Evolutionary conservation across 1,140 invertebrate species (phyloP), one percentile per base, ranked within the genome.

Genomic region (Luehdorfia chinensis): DNA sequence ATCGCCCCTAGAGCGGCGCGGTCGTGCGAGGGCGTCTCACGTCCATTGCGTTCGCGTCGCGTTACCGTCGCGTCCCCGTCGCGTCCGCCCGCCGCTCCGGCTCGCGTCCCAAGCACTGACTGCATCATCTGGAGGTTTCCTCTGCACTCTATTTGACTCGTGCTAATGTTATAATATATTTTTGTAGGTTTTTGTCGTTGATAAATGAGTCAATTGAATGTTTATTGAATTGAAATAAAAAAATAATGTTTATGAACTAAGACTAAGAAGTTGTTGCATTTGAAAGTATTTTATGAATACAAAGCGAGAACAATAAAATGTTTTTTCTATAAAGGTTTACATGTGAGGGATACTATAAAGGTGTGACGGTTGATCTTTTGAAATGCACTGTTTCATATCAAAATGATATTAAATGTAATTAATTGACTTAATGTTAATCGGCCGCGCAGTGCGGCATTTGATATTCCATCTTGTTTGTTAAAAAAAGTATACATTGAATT

Each of bases 131-230:
- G 55, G 56, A 64, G 57, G 57, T 58, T 58, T 63, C 64, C 60
- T 64, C 67, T 63, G 60, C 74, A 72, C 67, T 75, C 55, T 67
- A 59, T 59, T 75, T 73, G 67, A 81, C 70, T 81, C 74, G 75
- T 75, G 78, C 81, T 83, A 77, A 75, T 81, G 70, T 85, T 81
- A 80, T 69, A 70, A 83, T 81, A 85, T 85, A 85, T 85, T 85
- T 85, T 85, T 85, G 81, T 85, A 85, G 81, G 66, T 73, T 73
- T 83, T 85, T 84, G 75, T 84, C 79, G 79, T 85, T 85, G 79
- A 84, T 84, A 83, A 73, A 76, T 83, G 73, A 81, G 81, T 85
- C 81, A 85, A 85, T 85, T 85, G 81, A 80, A 81, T 81, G 79
- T 85, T 85, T 80, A 85, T 68, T 78, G 75, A 78, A 84, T 79